phyloP scores from a whole-genome alignment of 1,140 invertebrate species.

The Bombus soroeensis region DNA sequence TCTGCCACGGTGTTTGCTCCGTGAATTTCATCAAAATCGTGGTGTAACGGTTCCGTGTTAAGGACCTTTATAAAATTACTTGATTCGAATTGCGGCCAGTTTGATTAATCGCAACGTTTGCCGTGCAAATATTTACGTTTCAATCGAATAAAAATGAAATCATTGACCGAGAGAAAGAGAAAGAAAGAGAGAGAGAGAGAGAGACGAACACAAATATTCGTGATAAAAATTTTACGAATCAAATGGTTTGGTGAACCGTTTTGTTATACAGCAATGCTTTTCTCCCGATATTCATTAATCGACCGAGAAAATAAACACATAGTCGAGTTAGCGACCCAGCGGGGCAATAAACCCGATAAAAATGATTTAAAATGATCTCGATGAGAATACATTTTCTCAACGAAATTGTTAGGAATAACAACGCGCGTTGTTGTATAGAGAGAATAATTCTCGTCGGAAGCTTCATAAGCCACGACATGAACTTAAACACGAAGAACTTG shows the following conservation, averaged over 20 bases:
- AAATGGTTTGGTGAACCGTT: not conserved
- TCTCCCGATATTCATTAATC: slow-evolving; percentile 2
- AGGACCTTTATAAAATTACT: not conserved
- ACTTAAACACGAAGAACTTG: not conserved
- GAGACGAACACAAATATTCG: not conserved
- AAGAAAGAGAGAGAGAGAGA: not conserved
- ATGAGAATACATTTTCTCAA: not conserved
- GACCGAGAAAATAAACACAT: not conserved
- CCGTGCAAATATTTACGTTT: not conserved
- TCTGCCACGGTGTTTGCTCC: not conserved
- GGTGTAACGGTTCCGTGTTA: no score
- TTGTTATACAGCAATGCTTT: not conserved
- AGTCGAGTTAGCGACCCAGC: not conserved
- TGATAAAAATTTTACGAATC: not conserved
- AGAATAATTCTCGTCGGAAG: not conserved
- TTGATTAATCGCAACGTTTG: slow-evolving; percentile 3
- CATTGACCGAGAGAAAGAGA: not conserved
- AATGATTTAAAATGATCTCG: not conserved
- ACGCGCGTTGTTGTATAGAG: not conserved
- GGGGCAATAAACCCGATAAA: not conserved
- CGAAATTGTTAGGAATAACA: no score
- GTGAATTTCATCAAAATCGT: not conserved
- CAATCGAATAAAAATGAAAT: not conserved
- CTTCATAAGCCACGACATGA: not conserved
- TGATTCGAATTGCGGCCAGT: not conserved